A percentile compares a stretch with the other conserved stretches of the same genome.
Evolutionary conservation across 23 tunicate genomes (phyloP).

Genomic region (Halocynthia aurantium): DNA sequence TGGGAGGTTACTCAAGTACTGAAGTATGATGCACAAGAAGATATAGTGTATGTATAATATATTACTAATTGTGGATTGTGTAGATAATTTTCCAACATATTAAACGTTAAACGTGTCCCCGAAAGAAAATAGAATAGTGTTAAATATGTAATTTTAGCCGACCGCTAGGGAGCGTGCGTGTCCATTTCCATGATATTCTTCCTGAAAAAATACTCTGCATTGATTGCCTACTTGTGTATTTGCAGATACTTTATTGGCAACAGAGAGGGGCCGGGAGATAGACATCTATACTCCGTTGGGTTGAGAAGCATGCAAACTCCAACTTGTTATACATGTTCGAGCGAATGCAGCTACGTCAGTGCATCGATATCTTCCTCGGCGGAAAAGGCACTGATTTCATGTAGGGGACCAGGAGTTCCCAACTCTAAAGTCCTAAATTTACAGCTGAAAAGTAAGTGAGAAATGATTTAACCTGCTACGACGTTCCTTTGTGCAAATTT

Average conservation of each 20-base stretch:
- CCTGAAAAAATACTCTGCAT: too few species aligned
- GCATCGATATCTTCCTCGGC: neutral
- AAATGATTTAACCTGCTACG: too few species aligned
- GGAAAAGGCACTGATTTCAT: neutral
- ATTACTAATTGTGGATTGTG: too few species aligned
- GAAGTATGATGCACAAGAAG: neutral
- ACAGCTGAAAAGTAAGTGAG: too few species aligned
- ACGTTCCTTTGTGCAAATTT: too few species aligned
- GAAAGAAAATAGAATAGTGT: too few species aligned
- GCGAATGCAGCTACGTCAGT: slow-evolving; percentile 4
- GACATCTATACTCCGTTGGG: slow-evolving; percentile 10
- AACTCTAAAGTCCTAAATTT: neutral
- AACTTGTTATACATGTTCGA: slow-evolving; percentile 7
- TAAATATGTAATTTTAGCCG: too few species aligned
- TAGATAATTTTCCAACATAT: too few species aligned
- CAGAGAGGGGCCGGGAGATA: neutral
- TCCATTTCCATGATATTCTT: too few species aligned
- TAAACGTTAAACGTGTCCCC: too few species aligned
- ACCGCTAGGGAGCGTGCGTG: too few species aligned
- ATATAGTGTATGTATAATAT: slow-evolving; percentile 3
- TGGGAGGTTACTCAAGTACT: slow-evolving; percentile 13
- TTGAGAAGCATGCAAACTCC: neutral
- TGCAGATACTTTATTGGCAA: slow-evolving; percentile 11
- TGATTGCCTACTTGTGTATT: too few species aligned
- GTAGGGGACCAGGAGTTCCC: slow-evolving; percentile 21